Conservation (phyloP, 2,113 vertebrate genomes). For the Nycticebus coucang region DNA sequence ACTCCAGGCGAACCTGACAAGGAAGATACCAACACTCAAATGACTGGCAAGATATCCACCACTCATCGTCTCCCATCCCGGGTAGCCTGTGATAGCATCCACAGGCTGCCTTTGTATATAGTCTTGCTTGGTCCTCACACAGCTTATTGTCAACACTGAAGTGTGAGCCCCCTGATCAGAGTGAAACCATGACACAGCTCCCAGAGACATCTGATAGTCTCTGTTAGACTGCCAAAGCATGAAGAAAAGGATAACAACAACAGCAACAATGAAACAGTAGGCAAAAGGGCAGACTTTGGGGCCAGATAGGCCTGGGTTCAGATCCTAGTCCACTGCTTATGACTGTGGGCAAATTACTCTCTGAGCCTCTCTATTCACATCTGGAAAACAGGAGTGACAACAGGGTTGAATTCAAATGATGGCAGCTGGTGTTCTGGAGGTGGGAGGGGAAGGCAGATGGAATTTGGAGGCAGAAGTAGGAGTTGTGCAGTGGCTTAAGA, state of each 20-base stretch:
- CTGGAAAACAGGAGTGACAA: background rate
- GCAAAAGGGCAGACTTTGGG: background rate
- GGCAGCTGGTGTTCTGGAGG: background rate
- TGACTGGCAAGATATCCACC: background rate
- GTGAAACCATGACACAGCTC: background rate
- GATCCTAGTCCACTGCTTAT: background rate
- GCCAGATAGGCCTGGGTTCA: background rate
- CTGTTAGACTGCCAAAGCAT: background rate
- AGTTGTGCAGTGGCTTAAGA: background rate
- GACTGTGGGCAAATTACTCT: background rate
- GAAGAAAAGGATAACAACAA: background rate
- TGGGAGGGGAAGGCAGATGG: background rate
- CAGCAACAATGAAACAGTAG: background rate
- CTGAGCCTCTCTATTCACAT: background rate
- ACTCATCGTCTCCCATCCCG: background rate
- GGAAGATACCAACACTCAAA: conserved; percentile 41
- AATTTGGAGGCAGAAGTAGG: background rate
- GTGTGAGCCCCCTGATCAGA: background rate
- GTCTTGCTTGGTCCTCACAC: background rate
- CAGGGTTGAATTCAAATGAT: rapidly evolving
- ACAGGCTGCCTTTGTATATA: background rate
- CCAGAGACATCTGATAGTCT: background rate
- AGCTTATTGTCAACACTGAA: background rate
- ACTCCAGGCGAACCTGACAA: conserved; percentile 95
- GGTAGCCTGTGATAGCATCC: rapidly evolving